Evolutionary conservation across 2,113 vertebrate species (phyloP), one percentile per base, ranked within the genome.

Genomic region (Equus quagga): DNA sequence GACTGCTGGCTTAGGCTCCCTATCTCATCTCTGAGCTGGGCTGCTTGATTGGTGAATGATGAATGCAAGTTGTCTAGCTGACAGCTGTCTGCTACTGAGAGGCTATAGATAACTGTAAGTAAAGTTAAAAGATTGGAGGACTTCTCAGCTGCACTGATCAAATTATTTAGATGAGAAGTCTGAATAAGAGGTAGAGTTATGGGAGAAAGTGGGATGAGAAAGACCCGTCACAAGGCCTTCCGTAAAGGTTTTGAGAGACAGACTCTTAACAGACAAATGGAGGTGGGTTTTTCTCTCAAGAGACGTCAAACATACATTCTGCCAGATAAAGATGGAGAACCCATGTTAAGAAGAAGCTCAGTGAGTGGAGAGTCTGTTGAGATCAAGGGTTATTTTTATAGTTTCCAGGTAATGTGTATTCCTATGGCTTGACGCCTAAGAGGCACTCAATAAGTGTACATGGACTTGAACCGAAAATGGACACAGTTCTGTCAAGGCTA

Each of bases 131-230:
- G 81, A 94, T 5, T 49, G 62, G 51, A 86, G 26, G 60, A 81
- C 56, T 79, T 60, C 49, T 92, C 14, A 18, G 67, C 33, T 75
- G 33, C 2, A 58, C n/a, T 67, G 92, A 91, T 95, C 76, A 60
- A 89, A 91, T 96, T 65, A 44, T 89, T 89, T 85, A 94, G 72
- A 89, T 69, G 78, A 79, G 72, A 89, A 93, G 13, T 93, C 84
- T 86, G 36, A 64, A 54, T 46, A 96, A 76, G 49, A 79, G 23
- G 67, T 10, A 87, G 65, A 91, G 44, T 67, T n/a, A 4, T 56
- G 44, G 95, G 65, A 67, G 44, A 95, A 5, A 87, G 33, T 18
- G 11, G 8, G n/a, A 69, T 18, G 56, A 96, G 86, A n/a, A 84
- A 86, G 10, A 46, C 28, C n/a, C 67, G 36, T 89, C 51, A 95